A percentile compares a stretch with the other conserved stretches of the same genome.
phyloP scores from a whole-genome alignment of 2,888 invertebrate species.

The Eupithecia pulchellata region DNA sequence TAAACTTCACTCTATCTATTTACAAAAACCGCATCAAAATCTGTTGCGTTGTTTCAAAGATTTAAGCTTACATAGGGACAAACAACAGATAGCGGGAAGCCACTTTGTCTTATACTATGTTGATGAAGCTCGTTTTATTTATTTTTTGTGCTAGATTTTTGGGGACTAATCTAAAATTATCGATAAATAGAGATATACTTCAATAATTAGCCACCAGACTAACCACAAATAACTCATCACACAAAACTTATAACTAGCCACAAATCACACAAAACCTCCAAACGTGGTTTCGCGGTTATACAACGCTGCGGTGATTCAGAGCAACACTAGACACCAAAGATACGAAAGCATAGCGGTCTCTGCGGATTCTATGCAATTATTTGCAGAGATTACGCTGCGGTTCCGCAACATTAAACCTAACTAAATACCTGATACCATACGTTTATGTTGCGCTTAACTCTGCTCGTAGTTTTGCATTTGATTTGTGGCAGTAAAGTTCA shows the following conservation, averaged over 20 bases:
- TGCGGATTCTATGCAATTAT: conserved; percentile 27
- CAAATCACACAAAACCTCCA: not conserved
- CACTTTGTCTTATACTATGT: no score
- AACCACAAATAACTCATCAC: not conserved
- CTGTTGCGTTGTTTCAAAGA: no score
- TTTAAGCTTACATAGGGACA: no score
- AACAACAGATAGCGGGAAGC: no score
- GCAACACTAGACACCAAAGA: conserved; percentile 10
- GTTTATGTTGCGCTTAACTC: conserved; percentile 7
- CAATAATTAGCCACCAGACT: not conserved
- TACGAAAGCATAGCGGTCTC: conserved; percentile 31
- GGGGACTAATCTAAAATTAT: no score
- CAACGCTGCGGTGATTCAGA: not conserved
- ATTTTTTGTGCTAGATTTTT: no score
- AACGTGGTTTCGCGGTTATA: not conserved
- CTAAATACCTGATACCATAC: conserved; percentile 24
- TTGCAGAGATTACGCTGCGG: conserved; percentile 32
- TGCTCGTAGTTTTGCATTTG: not conserved
- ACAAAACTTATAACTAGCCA: no score
- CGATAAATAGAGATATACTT: no score
- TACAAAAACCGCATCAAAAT: no score
- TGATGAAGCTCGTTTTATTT: no score
- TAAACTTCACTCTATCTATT: no score
- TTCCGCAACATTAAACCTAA: conserved; percentile 22
- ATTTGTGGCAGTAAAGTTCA: not conserved